Evolutionary conservation across 2,797 vertebrate species (phyloP), one percentile per base, ranked within the genome.

Genomic region (Syngnathus rostellatus): DNA sequence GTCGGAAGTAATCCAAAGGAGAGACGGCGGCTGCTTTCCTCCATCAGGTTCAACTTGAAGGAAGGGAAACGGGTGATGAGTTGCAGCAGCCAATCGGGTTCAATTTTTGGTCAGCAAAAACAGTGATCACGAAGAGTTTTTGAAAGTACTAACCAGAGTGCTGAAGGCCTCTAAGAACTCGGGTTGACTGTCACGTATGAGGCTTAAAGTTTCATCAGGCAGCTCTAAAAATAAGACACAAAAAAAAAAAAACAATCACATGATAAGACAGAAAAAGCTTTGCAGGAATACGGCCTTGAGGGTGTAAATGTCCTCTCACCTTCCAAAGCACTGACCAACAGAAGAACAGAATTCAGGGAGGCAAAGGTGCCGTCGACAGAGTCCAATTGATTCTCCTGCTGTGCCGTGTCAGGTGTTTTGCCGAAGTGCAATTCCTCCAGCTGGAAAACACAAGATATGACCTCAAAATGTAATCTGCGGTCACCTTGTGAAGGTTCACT

Each of bases 271-370:
- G n/a, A 31, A 21, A 12, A 45, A 63, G 39, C 23, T 6, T 8
- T 12, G 1, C 3, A 0, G 12, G 11, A 23, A 41, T 62, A 39
- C 8, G 11, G 63, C 2, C 51, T 45, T 40, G 6, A 62, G 43
- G 19, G 17, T 8, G 8, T 4, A 31, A 59, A 3, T 46, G 50
- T 37, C 3, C 8, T 39, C 87, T 66, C 84, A 98, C 96, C 96
- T 81, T 93, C 91, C 68, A 95, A 11, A 7, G 94, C 93, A 46
- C 91, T 93, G 85, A 95, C 75, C 73, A 98, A 81, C 78, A 94
- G 82, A 79, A 93, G 87, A 73, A 82, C 77, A 0, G 92, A 87
- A 5, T 73, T 77, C 5, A 94, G 73, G 39, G 39, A 77, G 72
- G 71, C 57, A 68, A 72, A 54, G 17, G 5, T 67, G 16, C 9